Evolutionary conservation across 64 coral and sea anemone species (phyloP).

Genomic region (Stichodactyla mertensii): DNA sequence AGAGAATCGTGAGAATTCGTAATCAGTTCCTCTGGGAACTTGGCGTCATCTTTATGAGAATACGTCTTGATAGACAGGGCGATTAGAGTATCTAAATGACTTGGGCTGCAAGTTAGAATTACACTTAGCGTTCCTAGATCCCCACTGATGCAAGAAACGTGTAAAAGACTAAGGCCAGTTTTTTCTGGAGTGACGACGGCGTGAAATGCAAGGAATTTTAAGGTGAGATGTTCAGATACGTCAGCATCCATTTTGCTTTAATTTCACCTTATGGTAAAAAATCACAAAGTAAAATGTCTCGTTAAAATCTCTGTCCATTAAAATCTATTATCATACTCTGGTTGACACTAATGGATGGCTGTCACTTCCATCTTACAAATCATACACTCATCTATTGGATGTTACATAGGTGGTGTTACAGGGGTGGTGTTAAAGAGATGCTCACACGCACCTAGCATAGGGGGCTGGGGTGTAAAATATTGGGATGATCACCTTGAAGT

Average conservation of each 20-base stretch:
- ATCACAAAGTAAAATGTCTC: background rate
- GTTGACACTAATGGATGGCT: too few relatives aligned
- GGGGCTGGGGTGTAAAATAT: too few relatives aligned
- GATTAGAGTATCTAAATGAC: constrained; percentile 17
- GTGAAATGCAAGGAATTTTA: constrained; percentile 21
- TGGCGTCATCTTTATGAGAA: background rate
- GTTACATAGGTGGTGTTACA: too few relatives aligned
- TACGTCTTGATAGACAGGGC: constrained; percentile 7
- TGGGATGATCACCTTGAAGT: too few relatives aligned
- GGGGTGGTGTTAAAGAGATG: too few relatives aligned
- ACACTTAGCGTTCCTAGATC: background rate
- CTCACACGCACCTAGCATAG: too few relatives aligned
- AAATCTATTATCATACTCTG: too few relatives aligned
- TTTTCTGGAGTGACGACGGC: background rate
- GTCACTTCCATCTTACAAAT: too few relatives aligned
- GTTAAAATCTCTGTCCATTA: too few relatives aligned
- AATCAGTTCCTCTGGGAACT: background rate
- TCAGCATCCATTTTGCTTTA: background rate
- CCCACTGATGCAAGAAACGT: constrained; percentile 8
- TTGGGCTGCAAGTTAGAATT: constrained; percentile 25
- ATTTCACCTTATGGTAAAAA: background rate
- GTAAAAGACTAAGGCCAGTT: constrained; percentile 3
- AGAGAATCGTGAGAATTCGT: constrained; percentile 2
- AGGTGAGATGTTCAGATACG: background rate
- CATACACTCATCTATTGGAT: too few relatives aligned